phyloP scores from a whole-genome alignment of 2,113 vertebrate genomes.

The Ceyx margarethae region DNA sequence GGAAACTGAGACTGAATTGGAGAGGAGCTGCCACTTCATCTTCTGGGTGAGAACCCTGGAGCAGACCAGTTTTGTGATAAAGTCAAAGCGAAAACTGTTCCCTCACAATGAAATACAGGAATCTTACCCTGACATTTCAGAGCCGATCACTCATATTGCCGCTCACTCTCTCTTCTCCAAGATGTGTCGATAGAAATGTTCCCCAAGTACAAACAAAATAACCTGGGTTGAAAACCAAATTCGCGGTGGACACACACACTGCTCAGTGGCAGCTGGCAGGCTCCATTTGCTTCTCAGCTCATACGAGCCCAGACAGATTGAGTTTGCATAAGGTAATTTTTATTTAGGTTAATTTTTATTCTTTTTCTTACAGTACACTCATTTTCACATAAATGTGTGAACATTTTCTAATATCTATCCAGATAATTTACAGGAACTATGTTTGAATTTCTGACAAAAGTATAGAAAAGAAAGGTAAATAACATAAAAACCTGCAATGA shows the following conservation, averaged over 20 bases:
- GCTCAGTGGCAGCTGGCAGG: not conserved
- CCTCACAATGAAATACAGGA: not conserved
- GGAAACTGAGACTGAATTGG: conserved; percentile 5
- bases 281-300: not conserved
- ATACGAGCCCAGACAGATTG: not conserved
- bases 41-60: conserved; percentile 5
- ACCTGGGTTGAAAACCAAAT: conserved; percentile 40
- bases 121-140: conserved; percentile 62
- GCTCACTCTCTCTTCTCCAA: not conserved
- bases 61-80: not conserved
- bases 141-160: not conserved
- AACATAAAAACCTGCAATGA: not conserved
- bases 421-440: not conserved
- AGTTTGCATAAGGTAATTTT: not conserved
- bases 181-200: conserved; percentile 47
- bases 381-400: not conserved
- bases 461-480: not conserved
- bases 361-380: not conserved
- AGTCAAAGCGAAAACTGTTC: conserved; percentile 55
- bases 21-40: conserved; percentile 3
- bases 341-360: not conserved
- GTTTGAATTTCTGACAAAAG: not conserved
- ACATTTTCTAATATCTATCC: not conserved
- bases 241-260: not conserved
- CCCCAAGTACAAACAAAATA: conserved; percentile 43